Conservation (phyloP, 2,113 vertebrate genomes). For the Paedocypris sp. region DNA sequence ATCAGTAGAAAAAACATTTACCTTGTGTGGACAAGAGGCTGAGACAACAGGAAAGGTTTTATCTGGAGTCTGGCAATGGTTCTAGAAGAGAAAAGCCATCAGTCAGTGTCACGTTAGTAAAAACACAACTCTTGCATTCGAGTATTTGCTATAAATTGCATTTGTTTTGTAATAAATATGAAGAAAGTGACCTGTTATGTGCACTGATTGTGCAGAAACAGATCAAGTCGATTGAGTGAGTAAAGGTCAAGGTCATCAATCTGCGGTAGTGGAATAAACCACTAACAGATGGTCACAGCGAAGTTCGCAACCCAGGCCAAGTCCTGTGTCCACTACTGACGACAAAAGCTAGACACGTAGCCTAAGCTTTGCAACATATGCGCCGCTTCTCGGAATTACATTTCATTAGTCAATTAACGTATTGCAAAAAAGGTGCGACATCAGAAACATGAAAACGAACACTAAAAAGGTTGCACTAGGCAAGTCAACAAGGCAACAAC, state of each 20-base stretch:
- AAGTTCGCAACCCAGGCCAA: neutral
- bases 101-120: conserved; percentile 23
- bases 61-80: conserved; percentile 56
- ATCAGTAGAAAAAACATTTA: conserved; percentile 40
- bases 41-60: conserved; percentile 54
- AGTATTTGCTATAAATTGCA: neutral
- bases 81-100: conserved; percentile 58
- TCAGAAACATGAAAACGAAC: conserved; percentile 59
- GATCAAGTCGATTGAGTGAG: conserved; percentile 12
- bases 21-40: conserved; percentile 66
- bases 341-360: conserved; percentile 42
- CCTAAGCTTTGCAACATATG: conserved; percentile 48
- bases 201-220: conserved; percentile 18
- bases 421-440: conserved; percentile 61
- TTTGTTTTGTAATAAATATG: conserved; percentile 4
- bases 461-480: conserved; percentile 60
- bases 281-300: conserved; percentile 6
- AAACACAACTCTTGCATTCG: neutral
- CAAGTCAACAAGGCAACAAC: conserved; percentile 66
- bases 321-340: conserved; percentile 36
- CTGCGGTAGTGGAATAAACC: conserved; percentile 19
- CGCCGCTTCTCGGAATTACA: conserved; percentile 41
- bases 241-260: conserved; percentile 38
- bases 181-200: conserved; percentile 19
- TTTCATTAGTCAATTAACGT: conserved; percentile 62